Evolutionary conservation across 2,888 invertebrate species (phyloP).

Genomic region (Oxycera nigricornis): DNA sequence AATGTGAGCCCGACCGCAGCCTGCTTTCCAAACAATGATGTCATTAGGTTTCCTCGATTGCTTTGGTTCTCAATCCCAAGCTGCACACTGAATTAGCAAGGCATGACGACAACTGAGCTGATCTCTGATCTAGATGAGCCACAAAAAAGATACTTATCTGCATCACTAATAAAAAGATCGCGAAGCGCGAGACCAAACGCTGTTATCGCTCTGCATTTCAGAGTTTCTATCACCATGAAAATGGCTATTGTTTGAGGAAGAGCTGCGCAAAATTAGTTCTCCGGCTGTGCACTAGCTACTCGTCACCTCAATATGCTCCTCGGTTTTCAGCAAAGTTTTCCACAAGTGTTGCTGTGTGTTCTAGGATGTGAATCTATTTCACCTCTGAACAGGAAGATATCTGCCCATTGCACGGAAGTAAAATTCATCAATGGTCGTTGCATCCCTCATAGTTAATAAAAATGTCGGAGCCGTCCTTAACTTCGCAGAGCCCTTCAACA

Average conservation of each 20-base stretch:
- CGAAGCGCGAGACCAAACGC: not conserved
- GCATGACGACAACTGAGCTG: constrained; percentile 7
- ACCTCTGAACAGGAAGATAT: no score
- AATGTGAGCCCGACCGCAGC: not conserved
- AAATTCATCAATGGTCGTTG: no score
- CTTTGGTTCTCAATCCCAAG: not conserved
- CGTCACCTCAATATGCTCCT: constrained; percentile 27
- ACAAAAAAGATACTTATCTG: constrained; percentile 31
- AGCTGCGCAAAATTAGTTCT: constrained; percentile 32
- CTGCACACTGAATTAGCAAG: constrained; percentile 21
- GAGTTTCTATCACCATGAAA: constrained; percentile 4
- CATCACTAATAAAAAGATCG: constrained; percentile 21
- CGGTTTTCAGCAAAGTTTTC: not conserved
- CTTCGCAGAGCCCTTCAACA: no score
- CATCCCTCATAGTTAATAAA: no score
- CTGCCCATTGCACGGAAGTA: no score
- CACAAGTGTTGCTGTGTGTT: no score
- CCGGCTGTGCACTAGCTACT: constrained; percentile 26
- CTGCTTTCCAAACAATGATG: constrained; percentile 26
- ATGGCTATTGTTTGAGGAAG: constrained; percentile 28
- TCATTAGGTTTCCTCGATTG: constrained; percentile 14
- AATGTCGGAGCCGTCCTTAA: no score
- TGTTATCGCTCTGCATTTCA: not conserved
- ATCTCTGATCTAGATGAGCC: constrained; percentile 38
- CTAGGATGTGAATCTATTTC: no score